Conservation (phyloP, 2,797 vertebrate genomes). For the Harpagifer antarcticus region DNA sequence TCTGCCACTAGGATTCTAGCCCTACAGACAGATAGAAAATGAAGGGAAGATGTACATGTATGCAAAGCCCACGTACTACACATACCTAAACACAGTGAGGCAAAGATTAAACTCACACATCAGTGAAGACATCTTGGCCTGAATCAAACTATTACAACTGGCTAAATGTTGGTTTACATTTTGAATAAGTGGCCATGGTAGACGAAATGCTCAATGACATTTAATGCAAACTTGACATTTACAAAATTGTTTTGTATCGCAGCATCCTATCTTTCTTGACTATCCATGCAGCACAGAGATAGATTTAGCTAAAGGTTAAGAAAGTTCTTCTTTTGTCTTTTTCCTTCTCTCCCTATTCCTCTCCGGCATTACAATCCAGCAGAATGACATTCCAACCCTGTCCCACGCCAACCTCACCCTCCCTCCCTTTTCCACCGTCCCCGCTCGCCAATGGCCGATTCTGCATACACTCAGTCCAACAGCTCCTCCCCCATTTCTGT, state of each 20-base stretch:
- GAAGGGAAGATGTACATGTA: constrained; percentile 12
- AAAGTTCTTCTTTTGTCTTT: constrained; percentile 43
- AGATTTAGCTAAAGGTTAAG: constrained; percentile 40
- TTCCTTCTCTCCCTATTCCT: constrained; percentile 18
- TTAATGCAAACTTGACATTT: not conserved
- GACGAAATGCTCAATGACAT: not conserved
- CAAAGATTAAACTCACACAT: not conserved
- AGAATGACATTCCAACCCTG: constrained; percentile 52
- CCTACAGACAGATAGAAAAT: constrained; percentile 54
- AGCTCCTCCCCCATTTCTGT: constrained; percentile 72
- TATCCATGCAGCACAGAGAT: constrained; percentile 1
- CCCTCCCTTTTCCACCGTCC: constrained; percentile 37
- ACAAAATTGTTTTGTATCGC: not conserved
- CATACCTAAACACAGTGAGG: not conserved
- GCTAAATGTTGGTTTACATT: not conserved
- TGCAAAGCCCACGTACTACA: not conserved
- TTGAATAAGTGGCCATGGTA: not conserved
- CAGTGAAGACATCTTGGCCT: not conserved
- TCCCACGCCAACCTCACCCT: constrained; percentile 38
- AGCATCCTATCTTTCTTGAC: not conserved
- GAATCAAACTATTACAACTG: not conserved
- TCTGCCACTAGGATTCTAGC: constrained; percentile 80
- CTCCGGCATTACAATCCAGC: constrained; percentile 45
- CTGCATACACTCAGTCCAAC: constrained; percentile 44
- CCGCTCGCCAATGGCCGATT: constrained; percentile 50